phyloP scores from a whole-genome alignment of 2,888 invertebrate species.

The Coremacera marginata region DNA sequence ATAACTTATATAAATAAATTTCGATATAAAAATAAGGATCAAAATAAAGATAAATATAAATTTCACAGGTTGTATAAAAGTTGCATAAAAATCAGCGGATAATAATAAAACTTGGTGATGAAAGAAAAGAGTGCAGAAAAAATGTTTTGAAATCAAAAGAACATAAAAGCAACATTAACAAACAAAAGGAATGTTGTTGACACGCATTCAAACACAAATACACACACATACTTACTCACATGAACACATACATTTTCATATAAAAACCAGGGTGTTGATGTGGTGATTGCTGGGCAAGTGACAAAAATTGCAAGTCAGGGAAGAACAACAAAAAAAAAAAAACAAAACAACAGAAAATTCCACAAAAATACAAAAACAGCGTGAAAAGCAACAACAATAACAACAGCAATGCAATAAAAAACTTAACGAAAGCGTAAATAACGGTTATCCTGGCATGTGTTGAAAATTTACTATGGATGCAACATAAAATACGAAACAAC shows the following conservation, averaged over 20 bases:
- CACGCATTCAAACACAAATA: background rate
- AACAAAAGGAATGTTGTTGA: background rate
- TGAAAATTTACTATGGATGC: slow-evolving; percentile 18
- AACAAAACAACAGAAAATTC: background rate
- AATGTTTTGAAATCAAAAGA: no score
- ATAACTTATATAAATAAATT: no score
- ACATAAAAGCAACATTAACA: background rate
- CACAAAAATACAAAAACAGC: background rate
- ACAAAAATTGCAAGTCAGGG: background rate
- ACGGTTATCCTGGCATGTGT: slow-evolving; percentile 21
- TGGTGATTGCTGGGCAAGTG: background rate
- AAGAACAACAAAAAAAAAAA: background rate
- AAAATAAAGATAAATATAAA: no score
- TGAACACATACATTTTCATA: background rate
- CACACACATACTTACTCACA: no score
- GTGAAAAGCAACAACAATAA: background rate
- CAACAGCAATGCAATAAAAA: background rate
- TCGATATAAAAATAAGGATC: no score
- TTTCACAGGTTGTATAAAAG: no score
- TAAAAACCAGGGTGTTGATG: background rate
- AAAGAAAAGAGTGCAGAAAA: no score
- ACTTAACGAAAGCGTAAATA: slow-evolving; percentile 21
- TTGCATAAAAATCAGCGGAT: no score
- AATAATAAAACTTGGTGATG: no score
- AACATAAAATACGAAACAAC: slow-evolving; percentile 15